phyloP scores from a whole-genome alignment of 2,113 vertebrate species.

The Nothoprocta perdicaria region DNA sequence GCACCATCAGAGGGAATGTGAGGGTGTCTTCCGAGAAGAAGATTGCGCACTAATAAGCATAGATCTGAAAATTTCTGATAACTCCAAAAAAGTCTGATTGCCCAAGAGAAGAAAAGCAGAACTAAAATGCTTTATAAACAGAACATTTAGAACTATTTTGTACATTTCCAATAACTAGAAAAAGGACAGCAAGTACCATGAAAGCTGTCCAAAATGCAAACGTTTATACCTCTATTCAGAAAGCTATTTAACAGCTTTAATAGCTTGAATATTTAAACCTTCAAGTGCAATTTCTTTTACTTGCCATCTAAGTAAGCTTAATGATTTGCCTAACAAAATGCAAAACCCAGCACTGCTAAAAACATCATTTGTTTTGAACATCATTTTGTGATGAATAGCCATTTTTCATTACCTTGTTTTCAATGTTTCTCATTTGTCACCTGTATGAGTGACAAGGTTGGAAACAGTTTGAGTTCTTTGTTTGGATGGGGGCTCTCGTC shows the following conservation, averaged over 20 bases:
- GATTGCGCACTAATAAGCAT: background rate
- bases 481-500: background rate
- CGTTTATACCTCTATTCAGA: background rate
- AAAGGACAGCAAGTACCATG: background rate
- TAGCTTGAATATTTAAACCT: background rate
- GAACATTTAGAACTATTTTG: background rate
- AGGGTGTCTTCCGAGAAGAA: background rate
- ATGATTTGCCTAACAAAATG: background rate
- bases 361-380: background rate
- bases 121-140: background rate
- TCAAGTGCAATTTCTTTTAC: background rate
- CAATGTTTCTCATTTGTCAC: background rate
- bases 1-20: slow-evolving; percentile 58
- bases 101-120: background rate
- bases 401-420: background rate
- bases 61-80: background rate
- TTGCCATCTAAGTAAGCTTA: background rate
- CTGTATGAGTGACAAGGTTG: background rate
- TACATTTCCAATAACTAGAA: background rate
- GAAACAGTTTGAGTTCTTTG: background rate
- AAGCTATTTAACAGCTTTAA: background rate
- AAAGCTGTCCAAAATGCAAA: background rate
- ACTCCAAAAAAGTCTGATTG: background rate
- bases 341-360: background rate
- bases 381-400: background rate